Evolutionary conservation across 2,113 vertebrate genomes (phyloP).

Genomic region (Indicator indicator): DNA sequence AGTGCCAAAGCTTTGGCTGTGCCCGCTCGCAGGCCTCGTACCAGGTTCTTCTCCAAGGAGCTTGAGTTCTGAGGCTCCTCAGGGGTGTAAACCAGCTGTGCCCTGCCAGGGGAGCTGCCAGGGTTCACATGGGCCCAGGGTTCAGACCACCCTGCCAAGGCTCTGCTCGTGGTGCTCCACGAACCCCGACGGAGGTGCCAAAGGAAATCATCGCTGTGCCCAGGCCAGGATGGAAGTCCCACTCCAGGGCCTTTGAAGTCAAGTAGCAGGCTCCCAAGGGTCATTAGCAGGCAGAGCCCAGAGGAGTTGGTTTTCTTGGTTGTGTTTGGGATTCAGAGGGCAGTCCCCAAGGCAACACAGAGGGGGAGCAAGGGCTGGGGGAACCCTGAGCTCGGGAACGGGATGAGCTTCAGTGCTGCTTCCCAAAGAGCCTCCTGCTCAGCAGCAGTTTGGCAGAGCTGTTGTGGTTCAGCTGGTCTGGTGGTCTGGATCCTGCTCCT

Average conservation of each 20-base stretch:
- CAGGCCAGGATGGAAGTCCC: not conserved
- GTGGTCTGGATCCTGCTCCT: not conserved
- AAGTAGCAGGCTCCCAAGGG: rapidly evolving
- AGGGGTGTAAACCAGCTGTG: constrained; percentile 24
- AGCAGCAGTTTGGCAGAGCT: not conserved
- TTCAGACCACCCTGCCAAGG: not conserved
- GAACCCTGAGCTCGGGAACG: rapidly evolving
- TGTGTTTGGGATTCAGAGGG: not conserved
- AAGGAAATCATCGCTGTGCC: not conserved
- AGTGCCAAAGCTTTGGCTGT: constrained; percentile 19
- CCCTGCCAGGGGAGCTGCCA: not conserved
- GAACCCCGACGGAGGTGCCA: not conserved
- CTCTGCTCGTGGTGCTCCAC: rapidly evolving
- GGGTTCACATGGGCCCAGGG: not conserved
- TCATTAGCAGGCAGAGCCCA: not conserved
- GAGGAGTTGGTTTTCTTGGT: not conserved
- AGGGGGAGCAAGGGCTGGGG: not conserved
- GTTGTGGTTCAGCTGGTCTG: not conserved
- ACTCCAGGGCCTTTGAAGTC: not conserved
- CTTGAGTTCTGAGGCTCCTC: not conserved
- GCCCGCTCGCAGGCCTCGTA: constrained; percentile 21
- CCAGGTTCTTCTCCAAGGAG: not conserved
- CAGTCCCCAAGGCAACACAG: not conserved
- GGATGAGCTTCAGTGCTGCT: rapidly evolving
- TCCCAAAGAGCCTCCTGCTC: not conserved